These are phyloP conservation scores for Popillia japonica DNA, from an alignment of 1,140 invertebrate species.

Conservation along the genomic window DNA sequence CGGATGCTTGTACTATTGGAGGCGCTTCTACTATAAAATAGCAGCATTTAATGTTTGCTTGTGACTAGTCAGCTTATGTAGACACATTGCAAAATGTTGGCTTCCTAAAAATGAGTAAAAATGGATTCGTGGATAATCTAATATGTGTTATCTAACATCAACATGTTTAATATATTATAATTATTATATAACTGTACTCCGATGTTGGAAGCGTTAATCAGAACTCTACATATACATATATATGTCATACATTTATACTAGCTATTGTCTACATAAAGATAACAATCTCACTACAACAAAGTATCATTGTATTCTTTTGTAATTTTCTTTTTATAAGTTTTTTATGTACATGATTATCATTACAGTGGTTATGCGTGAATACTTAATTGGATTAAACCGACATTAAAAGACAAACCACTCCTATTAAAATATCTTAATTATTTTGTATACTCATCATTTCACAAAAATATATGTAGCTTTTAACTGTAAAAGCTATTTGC, in stretches of 20 bases:
- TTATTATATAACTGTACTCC: neutral
- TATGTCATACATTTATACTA: neutral
- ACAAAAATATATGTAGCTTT: neutral
- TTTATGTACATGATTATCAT: neutral
- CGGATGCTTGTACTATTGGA: no score
- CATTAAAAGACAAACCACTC: neutral
- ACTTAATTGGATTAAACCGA: neutral
- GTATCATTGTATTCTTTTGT: neutral
- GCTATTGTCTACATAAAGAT: constrained; percentile 3
- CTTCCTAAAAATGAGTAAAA: neutral
- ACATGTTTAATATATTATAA: neutral
- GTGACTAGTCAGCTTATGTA: no score
- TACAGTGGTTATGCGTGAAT: neutral
- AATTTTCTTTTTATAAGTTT: neutral
- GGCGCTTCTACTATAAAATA: no score
- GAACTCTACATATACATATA: neutral
- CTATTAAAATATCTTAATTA: neutral
- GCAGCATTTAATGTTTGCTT: neutral
- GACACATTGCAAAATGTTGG: no score
- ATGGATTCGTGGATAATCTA: neutral
- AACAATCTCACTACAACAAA: neutral
- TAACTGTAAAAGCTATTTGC: neutral
- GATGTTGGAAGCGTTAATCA: neutral
- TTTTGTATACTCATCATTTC: neutral
- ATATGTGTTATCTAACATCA: neutral